Base-by-base conservation (phyloP, 2,113 vertebrate genomes). In the Perccottus glenii region DNA sequence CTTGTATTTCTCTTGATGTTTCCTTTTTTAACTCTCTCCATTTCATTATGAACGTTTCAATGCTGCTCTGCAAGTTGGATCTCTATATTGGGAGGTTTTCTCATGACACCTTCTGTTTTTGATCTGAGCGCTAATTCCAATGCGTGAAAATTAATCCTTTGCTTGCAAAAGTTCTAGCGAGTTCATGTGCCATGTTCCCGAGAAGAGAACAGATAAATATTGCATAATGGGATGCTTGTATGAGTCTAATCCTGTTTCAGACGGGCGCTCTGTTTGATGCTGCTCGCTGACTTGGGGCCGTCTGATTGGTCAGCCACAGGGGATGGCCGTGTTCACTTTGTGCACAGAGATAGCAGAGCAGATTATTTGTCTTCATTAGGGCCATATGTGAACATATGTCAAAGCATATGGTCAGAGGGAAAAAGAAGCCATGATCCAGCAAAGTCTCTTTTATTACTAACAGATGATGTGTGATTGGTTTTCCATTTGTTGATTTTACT, bases 121-220 rank as follows among this genome's bases (percentile, higher is more conserved):
- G 87, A 92, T 92, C 87, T 84, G 19, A 50, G 64, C 38, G 3
- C 80, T 87, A 88, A 91, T 90, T 89, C 87, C 67, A 71, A 78
- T 36, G 84, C 69, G 75, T 85, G 88, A 80, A 81, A 86, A 89
- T 90, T 83, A 90, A 89, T 91, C 88, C 83, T 72, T 67, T 70
- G 70, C 85, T 77, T 83, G 69, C 74, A 74, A 81, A 85, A 84
- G 89, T 88, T 88, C 83, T 69, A 38, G 82, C 7, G 52, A 80
- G 87, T 86, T 90, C 82, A 83, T 83, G 81, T 66, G 77, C 70
- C 59, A 9, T 67, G 78, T 83, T 53, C 77, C 45, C 5, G 78
- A 78, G 75, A 82, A 76, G 64, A 70, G 69, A 73, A 81, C 70
- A 72, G 77, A 87, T 87, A 80, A 81, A 89, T 87, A 83, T 89